Conservation (phyloP, 1,140 invertebrate genomes). For the Chironomus striatipennis region DNA sequence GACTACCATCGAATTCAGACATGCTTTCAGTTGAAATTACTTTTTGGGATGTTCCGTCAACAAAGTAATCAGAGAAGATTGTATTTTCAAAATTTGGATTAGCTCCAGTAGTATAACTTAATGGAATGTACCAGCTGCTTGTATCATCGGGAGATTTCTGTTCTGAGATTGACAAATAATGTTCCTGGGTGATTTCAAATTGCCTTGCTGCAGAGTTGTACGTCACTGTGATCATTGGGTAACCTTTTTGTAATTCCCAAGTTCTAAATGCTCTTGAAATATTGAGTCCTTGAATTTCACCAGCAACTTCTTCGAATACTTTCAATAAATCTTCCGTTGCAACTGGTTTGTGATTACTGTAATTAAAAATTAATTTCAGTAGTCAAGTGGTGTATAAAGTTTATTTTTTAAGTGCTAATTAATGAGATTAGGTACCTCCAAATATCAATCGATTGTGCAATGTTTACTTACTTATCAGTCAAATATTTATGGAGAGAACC, state of each 20-base stretch:
- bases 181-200: not conserved
- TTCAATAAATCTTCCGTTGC: constrained; percentile 58
- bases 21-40: constrained; percentile 27
- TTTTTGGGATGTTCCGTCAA: not conserved
- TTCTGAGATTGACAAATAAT: not conserved
- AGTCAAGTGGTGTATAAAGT: constrained; percentile 30
- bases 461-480: constrained; percentile 40
- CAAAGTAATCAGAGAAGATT: constrained; percentile 32
- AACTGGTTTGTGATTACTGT: constrained; percentile 43
- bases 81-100: constrained; percentile 32
- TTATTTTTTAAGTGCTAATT: constrained; percentile 27
- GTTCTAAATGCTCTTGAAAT: constrained; percentile 57
- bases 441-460: too few species aligned
- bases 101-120: constrained; percentile 33
- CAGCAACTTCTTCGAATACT: constrained; percentile 44
- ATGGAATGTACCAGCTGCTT: constrained; percentile 40
- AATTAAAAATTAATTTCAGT: constrained; percentile 30
- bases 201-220: not conserved
- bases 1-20: not conserved
- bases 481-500: constrained; percentile 50
- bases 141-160: constrained; percentile 26
- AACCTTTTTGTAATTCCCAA: constrained; percentile 87
- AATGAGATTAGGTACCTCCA: too few species aligned
- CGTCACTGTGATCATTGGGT: constrained; percentile 61
- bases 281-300: constrained; percentile 26